Evolutionary conservation across 2,888 invertebrate species (phyloP), one percentile per base, ranked within the genome.

Genomic region (Dendrolimus pini): DNA sequence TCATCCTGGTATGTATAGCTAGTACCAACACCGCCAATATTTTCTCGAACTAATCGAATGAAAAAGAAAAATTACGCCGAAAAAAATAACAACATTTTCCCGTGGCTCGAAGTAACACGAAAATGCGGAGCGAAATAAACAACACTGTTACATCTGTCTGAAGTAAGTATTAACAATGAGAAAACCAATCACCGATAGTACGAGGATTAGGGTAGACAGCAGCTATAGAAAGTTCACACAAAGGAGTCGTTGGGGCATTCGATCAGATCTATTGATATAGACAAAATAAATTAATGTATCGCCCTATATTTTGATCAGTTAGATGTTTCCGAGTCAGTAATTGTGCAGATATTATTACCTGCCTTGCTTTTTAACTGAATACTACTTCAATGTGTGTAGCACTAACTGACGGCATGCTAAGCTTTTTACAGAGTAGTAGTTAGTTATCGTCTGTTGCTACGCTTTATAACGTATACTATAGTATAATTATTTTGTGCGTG

Each of bases 171-270:
- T 47, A 47, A 47, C 47, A 47, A 47, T 47, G 47, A 47, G 47
- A 52, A 56, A 56, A 56, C 56, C 56, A 56, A 56, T 56, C 56
- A 56, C 41, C 56, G 53, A 56, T 56, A 56, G 41, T 56, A 53
- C 53, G 53, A 14, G 53, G 56, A 56, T 56, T 56, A 56, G 41
- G 41, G 18, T 42, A 55, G 56, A 56, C 52, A 56, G 53, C n/a
- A 10, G 47, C 47, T 47, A 47, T 47, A 47, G 47, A 47, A 47
- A 18, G 9, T 47, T 47, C 7, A 1, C 10, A 47, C 47, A 47
- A 47, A 47, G 10, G 47, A 47, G 9, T 47, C 47, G 10, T 47
- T 10, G 47, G 47, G 10, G 47, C 47, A 47, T 47, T 47, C 47
- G 47, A 47, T 47, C 47, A 47, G 47, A 10, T 10, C 1, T 47